Percentiles rank a stretch among this genome's conserved stretches.
Evolutionary conservation across 2,888 invertebrate genomes (phyloP).

Genomic region (Oscheius sp.): DNA sequence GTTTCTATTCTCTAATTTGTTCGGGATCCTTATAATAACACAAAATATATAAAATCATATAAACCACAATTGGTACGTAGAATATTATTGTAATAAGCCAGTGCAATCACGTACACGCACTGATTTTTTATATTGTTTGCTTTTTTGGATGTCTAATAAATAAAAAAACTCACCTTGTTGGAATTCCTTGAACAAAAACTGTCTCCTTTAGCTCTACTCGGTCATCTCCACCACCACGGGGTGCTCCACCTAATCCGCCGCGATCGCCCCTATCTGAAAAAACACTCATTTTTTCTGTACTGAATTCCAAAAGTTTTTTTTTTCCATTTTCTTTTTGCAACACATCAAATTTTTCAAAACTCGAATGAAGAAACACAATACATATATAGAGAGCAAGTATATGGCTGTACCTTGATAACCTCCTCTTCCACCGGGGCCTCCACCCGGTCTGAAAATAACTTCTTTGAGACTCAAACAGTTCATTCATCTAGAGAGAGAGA

Average conservation of each 20-base stretch:
- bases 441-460: slow-evolving; percentile 52
- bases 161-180: slow-evolving; percentile 38
- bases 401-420: slow-evolving; percentile 53
- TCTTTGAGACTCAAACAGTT: slow-evolving; percentile 5
- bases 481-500: too few relatives aligned
- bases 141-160: neutral
- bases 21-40: too few relatives aligned
- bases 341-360: neutral
- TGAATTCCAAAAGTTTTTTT: neutral
- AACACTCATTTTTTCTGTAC: neutral
- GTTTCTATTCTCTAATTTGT: too few relatives aligned
- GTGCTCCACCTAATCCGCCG: slow-evolving; percentile 13
- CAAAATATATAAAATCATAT: too few relatives aligned
- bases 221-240: slow-evolving; percentile 38
- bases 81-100: too few relatives aligned
- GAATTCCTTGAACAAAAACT: slow-evolving; percentile 63
- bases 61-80: too few relatives aligned
- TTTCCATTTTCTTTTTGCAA: neutral
- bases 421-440: slow-evolving; percentile 57
- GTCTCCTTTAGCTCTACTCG: slow-evolving; percentile 61
- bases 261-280: slow-evolving; percentile 23
- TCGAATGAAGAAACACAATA: slow-evolving; percentile 18
- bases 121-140: too few relatives aligned
- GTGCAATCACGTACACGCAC: too few relatives aligned
- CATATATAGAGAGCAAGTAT: slow-evolving; percentile 9